Conservation (phyloP, 2,888 invertebrate species). For the Athetis lepigone region DNA sequence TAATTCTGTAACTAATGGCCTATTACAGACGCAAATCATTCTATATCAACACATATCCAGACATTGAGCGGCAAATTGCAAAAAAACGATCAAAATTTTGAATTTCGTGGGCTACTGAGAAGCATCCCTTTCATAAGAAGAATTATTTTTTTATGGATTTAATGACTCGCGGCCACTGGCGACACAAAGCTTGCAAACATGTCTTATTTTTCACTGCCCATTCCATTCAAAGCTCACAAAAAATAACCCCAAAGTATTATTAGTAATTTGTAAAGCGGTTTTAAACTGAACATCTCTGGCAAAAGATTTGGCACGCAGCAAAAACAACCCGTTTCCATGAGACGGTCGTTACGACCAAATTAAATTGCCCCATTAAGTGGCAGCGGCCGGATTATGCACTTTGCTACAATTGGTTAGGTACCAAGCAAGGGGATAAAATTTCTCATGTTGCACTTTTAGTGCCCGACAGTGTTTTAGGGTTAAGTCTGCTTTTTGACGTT, state of each 20-base stretch:
- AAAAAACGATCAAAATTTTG: too few species aligned
- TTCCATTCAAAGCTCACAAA: background rate
- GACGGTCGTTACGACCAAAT: constrained; percentile 80
- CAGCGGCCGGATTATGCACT: constrained; percentile 70
- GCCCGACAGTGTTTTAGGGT: constrained; percentile 43
- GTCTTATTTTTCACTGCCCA: too few species aligned
- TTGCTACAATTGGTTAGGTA: constrained; percentile 69
- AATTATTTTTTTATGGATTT: too few species aligned
- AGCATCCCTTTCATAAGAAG: too few species aligned
- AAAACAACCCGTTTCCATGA: constrained; percentile 68
- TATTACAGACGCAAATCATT: too few species aligned
- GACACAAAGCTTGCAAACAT: too few species aligned
- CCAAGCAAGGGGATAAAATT: constrained; percentile 59
- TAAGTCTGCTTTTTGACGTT: constrained; percentile 12
- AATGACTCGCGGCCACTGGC: too few species aligned
- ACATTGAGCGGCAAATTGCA: too few species aligned
- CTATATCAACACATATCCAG: too few species aligned
- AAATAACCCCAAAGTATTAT: constrained; percentile 19
- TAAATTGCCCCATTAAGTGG: constrained; percentile 84
- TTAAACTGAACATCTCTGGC: constrained; percentile 44
- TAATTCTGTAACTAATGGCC: too few species aligned
- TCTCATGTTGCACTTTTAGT: constrained; percentile 55
- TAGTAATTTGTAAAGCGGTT: constrained; percentile 57
- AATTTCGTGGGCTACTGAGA: too few species aligned
- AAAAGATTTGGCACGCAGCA: constrained; percentile 66